Evolutionary conservation across 2,113 vertebrate genomes (phyloP).

Genomic region (Neolamprologus tretocephalus): DNA sequence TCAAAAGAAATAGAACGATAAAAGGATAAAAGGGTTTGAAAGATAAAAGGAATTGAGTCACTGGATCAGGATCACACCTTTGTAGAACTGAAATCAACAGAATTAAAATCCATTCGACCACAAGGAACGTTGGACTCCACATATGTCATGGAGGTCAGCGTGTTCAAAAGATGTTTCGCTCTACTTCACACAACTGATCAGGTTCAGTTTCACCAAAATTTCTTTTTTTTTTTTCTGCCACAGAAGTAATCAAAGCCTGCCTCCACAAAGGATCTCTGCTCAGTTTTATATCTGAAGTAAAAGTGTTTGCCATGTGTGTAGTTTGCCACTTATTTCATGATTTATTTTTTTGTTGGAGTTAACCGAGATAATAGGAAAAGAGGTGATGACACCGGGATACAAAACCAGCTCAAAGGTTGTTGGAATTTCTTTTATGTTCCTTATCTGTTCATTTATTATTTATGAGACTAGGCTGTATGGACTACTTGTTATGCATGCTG

Average conservation of each 20-base stretch:
- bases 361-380: background rate
- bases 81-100: conserved; percentile 20
- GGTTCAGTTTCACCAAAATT: background rate
- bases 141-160: conserved; percentile 6
- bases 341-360: background rate
- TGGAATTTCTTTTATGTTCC: background rate
- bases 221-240: background rate
- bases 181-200: background rate
- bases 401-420: background rate
- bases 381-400: background rate
- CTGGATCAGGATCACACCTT: conserved; percentile 13
- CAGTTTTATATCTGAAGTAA: background rate
- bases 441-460: background rate
- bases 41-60: conserved; percentile 51
- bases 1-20: conserved; percentile 52
- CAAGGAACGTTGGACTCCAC: background rate
- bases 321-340: background rate
- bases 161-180: background rate
- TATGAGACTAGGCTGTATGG: background rate
- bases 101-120: conserved; percentile 28
- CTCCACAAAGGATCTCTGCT: background rate
- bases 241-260: background rate
- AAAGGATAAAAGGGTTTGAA: conserved; percentile 32
- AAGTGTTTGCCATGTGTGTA: background rate
- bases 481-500: background rate